Evolutionary conservation across 2,797 vertebrate species (phyloP).

Genomic region (Catamblyrhynchus diadema): DNA sequence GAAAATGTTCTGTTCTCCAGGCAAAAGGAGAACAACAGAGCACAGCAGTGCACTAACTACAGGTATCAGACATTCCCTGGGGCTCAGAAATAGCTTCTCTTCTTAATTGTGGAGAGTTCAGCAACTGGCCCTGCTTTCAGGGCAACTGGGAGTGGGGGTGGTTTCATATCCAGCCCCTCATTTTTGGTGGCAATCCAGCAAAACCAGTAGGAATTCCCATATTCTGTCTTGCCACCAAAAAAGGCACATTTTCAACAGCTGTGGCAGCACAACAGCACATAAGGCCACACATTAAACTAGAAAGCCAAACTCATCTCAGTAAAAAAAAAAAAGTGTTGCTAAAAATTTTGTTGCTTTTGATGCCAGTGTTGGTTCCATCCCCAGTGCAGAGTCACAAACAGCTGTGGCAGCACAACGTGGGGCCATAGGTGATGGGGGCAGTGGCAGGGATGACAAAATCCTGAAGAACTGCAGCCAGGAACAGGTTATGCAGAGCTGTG

Average conservation of each 20-base stretch:
- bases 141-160: background rate
- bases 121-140: background rate
- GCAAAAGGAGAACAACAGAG: slow-evolving; percentile 7
- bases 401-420: background rate
- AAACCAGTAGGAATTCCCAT: slow-evolving; percentile 22
- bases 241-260: slow-evolving; percentile 2
- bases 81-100: slow-evolving; percentile 29
- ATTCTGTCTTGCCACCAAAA: background rate
- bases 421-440: background rate
- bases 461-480: background rate
- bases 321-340: background rate
- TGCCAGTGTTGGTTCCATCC: background rate
- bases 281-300: background rate
- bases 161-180: background rate
- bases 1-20: slow-evolving; percentile 51
- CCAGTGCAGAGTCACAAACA: background rate
- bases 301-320: background rate
- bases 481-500: background rate
- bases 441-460: background rate
- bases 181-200: slow-evolving; percentile 31
- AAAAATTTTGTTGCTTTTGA: background rate
- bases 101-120: background rate
- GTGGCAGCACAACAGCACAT: background rate
- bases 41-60: background rate
- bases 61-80: slow-evolving; percentile 1